Evolutionary conservation across 2,113 vertebrate genomes (phyloP).

Genomic region (Serilophus lunatus): DNA sequence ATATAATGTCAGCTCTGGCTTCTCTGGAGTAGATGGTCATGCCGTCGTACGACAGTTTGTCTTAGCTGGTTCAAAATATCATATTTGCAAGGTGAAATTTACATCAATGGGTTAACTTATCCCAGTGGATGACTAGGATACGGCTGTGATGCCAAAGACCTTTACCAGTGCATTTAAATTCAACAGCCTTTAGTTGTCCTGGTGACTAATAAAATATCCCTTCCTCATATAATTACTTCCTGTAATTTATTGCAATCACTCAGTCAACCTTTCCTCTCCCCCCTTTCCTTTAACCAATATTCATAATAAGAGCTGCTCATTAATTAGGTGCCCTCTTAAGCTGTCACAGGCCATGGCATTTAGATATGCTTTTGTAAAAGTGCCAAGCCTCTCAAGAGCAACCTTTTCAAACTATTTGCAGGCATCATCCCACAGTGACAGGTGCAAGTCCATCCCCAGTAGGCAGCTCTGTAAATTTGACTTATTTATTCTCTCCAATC

Average conservation of each 20-base stretch:
- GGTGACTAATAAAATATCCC: neutral
- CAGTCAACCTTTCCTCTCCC: neutral
- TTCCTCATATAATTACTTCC: slow-evolving; percentile 26
- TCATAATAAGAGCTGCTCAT: neutral
- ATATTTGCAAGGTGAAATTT: neutral
- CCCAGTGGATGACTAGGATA: neutral
- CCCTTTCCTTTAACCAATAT: slow-evolving; percentile 23
- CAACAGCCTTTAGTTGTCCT: neutral
- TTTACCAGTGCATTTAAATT: neutral
- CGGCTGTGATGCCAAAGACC: neutral
- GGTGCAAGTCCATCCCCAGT: slow-evolving; percentile 27
- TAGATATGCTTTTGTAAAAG: neutral
- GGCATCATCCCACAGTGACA: slow-evolving; percentile 59
- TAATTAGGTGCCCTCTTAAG: slow-evolving; percentile 55
- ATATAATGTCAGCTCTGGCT: neutral
- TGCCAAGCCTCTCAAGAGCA: slow-evolving; percentile 46
- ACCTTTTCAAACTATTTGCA: slow-evolving; percentile 49
- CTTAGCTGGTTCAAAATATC: neutral
- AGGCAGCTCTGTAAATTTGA: slow-evolving; percentile 44
- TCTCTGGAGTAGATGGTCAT: neutral
- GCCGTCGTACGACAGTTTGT: neutral
- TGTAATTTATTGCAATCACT: slow-evolving; percentile 11
- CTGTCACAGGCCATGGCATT: slow-evolving; percentile 27
- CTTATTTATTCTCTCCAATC: slow-evolving; percentile 35
- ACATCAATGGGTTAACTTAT: neutral